Evolutionary conservation across 1,140 invertebrate species (phyloP), one percentile per base, ranked within the genome.

Genomic region (Drosophila pachea): DNA sequence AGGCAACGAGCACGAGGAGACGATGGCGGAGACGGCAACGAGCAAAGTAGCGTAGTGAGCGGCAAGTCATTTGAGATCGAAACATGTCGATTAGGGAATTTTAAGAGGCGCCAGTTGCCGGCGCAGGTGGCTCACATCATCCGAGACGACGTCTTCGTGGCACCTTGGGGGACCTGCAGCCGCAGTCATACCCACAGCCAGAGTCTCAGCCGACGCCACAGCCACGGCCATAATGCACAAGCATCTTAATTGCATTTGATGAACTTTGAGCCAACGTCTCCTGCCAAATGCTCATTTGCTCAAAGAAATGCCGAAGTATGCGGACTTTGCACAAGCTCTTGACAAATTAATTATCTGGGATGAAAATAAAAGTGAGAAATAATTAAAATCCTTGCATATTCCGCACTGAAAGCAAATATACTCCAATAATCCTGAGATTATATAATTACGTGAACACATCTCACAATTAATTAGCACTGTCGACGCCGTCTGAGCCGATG

Each of bases 171-270:
- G 73, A 78, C 59, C 58, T 62, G 49, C 69, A 75, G 47, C 62
- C 22, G 22, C 40, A 43, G 40, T 7, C 22, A 22, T n/a, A 43
- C 6, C 12, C 40, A n/a, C 12, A 14, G 12, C 12, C 40, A 14
- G 5, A 14, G 6, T 5, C 40, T 5, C 40, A 4, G 40, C 40
- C 5, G 11, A 6, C 12, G 5, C 22, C 29, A 49, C 45, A 40
- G 54, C 54, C 52, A 48, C 82, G 32, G 54, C 54, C 52, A 48
- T 77, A 63, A 64, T 74, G 70, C 79, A 77, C 81, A 88, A 79
- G 86, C 86, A 86, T 88, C 86, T 88, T 88, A 88, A 88, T 88
- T 88, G 86, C 86, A 78, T 88, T 86, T 75, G 76, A 83, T 88
- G 86, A 88, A 88, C 86, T 88, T 86, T 88, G 78, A 79, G 81